Evolutionary conservation across 1,140 invertebrate genomes (phyloP).

Genomic region (Probaryconus sp.): DNA sequence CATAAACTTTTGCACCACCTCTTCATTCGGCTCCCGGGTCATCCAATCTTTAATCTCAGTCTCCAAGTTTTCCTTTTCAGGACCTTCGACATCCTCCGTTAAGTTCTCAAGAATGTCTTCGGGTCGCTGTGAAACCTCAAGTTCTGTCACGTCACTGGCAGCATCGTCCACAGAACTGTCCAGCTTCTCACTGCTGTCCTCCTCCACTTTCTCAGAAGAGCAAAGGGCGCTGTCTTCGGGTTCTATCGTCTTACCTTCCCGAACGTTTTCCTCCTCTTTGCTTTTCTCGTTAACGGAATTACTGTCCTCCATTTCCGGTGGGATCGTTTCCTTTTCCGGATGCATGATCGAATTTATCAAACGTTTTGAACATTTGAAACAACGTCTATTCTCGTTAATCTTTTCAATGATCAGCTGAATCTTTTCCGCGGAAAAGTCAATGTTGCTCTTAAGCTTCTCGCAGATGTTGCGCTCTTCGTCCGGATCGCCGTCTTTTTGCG

Average conservation of each 20-base stretch:
- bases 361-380: too few relatives aligned
- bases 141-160: conserved; percentile 39
- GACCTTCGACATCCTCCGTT: conserved; percentile 58
- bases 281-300: too few relatives aligned
- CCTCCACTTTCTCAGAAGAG: conserved; percentile 33
- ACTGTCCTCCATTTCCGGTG: too few relatives aligned
- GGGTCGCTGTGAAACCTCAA: conserved; percentile 11
- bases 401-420: neutral
- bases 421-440: neutral
- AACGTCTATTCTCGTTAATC: conserved; percentile 4
- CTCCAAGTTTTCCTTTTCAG: conserved; percentile 68
- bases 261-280: neutral
- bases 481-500: too few relatives aligned
- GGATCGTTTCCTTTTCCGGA: too few relatives aligned
- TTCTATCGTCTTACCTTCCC: conserved; percentile 6
- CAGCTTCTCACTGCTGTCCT: conserved; percentile 61
- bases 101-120: too few relatives aligned
- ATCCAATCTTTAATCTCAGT: conserved; percentile 14
- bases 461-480: neutral
- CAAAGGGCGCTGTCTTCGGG: neutral
- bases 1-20: neutral
- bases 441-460: neutral
- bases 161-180: conserved; percentile 21
- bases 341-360: too few relatives aligned
- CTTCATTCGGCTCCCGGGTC: neutral